phyloP scores from a whole-genome alignment of 2,888 invertebrate species.

The Latheticus oryzae region DNA sequence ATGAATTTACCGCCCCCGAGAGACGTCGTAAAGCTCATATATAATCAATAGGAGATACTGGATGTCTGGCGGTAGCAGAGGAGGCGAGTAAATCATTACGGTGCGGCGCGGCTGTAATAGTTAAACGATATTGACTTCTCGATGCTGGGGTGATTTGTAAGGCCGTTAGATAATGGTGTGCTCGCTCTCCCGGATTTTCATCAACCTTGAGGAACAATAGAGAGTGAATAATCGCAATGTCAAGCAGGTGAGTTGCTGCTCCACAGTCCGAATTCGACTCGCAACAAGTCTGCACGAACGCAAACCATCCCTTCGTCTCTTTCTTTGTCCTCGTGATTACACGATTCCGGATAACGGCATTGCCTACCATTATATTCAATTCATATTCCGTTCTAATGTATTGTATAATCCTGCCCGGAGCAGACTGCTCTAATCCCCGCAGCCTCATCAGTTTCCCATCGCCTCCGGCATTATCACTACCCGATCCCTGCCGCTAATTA shows the following conservation, averaged over 20 bases:
- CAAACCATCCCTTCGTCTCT: constrained; percentile 40
- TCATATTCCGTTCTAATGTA: constrained; percentile 58
- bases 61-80: constrained; percentile 58
- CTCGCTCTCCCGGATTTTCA: constrained; percentile 55
- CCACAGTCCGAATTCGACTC: constrained; percentile 26
- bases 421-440: constrained; percentile 59
- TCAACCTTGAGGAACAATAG: constrained; percentile 57
- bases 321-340: constrained; percentile 22
- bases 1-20: constrained; percentile 58
- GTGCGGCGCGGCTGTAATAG: constrained; percentile 55
- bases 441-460: constrained; percentile 64
- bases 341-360: constrained; percentile 47
- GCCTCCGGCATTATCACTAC: constrained; percentile 62
- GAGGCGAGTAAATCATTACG: constrained; percentile 61
- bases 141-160: constrained; percentile 59
- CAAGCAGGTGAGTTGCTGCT: constrained; percentile 46
- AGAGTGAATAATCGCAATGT: constrained; percentile 58
- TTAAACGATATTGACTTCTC: constrained; percentile 62
- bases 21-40: constrained; percentile 55
- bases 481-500: constrained; percentile 63
- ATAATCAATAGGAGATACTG: constrained; percentile 61
- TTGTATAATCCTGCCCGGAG: constrained; percentile 59
- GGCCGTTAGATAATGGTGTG: constrained; percentile 55
- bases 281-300: constrained; percentile 43
- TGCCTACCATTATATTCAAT: constrained; percentile 56